Base-by-base conservation (phyloP, 2,888 invertebrate genomes). In the Dolichomitus sp. region DNA sequence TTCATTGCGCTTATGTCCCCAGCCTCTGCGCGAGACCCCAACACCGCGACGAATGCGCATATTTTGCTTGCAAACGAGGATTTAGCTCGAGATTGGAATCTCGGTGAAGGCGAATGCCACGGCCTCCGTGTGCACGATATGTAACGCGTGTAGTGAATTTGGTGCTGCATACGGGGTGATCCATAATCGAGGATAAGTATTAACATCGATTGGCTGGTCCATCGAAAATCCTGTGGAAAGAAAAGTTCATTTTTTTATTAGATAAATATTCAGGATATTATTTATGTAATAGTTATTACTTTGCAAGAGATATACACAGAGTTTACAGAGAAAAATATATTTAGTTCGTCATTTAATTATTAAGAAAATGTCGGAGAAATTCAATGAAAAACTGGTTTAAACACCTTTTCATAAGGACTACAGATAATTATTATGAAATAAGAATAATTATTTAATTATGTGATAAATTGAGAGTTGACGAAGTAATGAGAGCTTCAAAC, bases 31-130 rank as follows among this genome's bases (percentile, higher is more conserved):
- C 30, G n/a, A 57, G n/a, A 12, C n/a, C 17, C 23, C 59, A 17
- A 59, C 59, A 17, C 33, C 59, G 59, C 59, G 37, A 59, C 59
- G 59, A 33, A 59, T 59, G 59, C 59, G 59, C 59, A 59, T 59
- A 59, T 59, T 59, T 23, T 19, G 68, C 50, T 40, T 40, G 40
- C 52, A 23, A 68, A 68, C 68, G 19, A 68, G 52, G 52, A 68
- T 33, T 52, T 52, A 23, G 50, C 52, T 33, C 5, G 23, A 37
- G 68, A 68, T 68, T 12, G 68, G 33, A 50, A 68, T 68, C 68
- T 33, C 17, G 12, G 30, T 37, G n/a, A 30, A 59, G 33, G 7
- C 37, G 59, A 59, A 37, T 59, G 12, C 37, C 33, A 59, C 17
- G 37, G 37, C n/a, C 37, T 65, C 14, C 14, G 42, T 19, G 30